These are phyloP conservation scores for Deroplatys truncata DNA, from an alignment of 2,888 invertebrate genomes.

Conservation along the genomic window DNA sequence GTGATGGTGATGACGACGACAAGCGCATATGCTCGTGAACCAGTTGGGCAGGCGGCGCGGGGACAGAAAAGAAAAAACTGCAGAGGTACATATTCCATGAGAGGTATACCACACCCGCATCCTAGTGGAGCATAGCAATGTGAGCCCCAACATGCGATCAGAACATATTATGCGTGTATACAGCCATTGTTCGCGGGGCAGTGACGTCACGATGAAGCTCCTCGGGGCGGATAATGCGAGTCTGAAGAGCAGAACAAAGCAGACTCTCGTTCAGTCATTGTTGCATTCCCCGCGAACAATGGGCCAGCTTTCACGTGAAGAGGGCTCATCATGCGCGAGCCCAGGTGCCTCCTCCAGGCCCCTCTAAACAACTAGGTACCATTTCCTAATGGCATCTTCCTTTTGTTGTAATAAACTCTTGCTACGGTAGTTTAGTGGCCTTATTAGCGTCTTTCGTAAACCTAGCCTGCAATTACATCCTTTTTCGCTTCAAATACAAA, in stretches of 20 bases:
- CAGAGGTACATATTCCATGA: too few species aligned
- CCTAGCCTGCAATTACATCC: not conserved
- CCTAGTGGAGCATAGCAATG: not conserved
- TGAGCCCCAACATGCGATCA: not conserved
- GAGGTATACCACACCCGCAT: too few species aligned
- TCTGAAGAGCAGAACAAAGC: not conserved
- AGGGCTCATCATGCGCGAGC: not conserved
- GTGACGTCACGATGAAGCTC: not conserved
- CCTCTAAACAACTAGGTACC: not conserved
- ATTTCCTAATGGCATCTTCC: not conserved
- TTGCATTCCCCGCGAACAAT: not conserved
- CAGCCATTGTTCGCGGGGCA: not conserved
- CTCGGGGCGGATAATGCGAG: not conserved
- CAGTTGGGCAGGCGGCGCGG: too few species aligned
- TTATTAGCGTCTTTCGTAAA: not conserved
- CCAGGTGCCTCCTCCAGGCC: not conserved
- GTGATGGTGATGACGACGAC: too few species aligned
- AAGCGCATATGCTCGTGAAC: too few species aligned
- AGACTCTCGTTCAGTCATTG: not conserved
- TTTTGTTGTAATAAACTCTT: not conserved
- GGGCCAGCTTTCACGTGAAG: not conserved
- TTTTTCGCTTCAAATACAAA: not conserved
- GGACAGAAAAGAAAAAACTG: too few species aligned
- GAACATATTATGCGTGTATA: not conserved
- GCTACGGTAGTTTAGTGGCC: not conserved